Conservation (phyloP, 53 echinoderm and acorn worm species). For the Antedon mediterranea region DNA sequence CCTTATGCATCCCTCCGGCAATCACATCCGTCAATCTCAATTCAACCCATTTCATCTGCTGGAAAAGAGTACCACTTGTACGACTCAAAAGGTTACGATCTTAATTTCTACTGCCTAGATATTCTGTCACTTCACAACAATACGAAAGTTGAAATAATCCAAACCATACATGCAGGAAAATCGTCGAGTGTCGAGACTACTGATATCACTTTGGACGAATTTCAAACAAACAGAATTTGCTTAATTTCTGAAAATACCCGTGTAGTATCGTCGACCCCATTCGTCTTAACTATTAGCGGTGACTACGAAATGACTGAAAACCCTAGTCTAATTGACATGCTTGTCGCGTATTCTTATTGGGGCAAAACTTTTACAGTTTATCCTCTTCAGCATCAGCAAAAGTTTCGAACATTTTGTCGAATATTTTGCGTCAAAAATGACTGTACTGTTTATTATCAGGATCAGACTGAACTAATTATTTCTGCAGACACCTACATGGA, state of each 20-base stretch:
- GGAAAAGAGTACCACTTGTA: neutral
- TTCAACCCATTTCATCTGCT: neutral
- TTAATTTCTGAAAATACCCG: neutral
- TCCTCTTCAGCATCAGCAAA: neutral
- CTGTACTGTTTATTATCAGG: neutral
- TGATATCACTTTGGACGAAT: neutral
- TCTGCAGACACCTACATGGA: neutral
- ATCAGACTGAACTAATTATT: neutral
- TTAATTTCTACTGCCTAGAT: neutral
- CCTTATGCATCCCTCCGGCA: neutral
- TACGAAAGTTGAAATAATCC: neutral
- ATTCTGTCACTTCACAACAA: neutral
- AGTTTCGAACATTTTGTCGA: neutral
- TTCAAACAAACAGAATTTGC: neutral
- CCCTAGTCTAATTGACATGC: neutral
- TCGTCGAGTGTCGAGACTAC: neutral
- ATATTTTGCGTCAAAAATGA: neutral
- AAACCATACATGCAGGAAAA: neutral
- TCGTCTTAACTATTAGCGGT: neutral
- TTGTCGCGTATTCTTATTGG: neutral
- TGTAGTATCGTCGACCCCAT: neutral
- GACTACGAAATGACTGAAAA: neutral
- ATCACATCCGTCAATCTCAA: neutral
- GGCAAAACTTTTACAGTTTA: neutral
- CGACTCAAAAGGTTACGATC: neutral